A percentile compares a stretch with the other conserved stretches of the same genome.
phyloP scores from a whole-genome alignment of 2,888 invertebrate genomes.

The Agriotes lineatus region DNA sequence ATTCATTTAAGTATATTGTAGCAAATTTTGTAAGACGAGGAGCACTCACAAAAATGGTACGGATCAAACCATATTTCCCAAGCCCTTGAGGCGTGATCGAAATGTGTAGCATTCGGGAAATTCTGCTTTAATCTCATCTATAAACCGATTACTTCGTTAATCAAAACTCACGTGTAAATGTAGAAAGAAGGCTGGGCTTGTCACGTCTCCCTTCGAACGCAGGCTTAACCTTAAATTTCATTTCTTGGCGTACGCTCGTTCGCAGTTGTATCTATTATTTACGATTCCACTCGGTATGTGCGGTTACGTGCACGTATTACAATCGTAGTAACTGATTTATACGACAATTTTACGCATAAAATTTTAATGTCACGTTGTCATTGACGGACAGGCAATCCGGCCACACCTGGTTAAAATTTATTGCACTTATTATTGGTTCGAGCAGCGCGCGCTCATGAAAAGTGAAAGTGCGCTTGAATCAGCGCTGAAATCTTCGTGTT shows the following conservation, averaged over 20 bases:
- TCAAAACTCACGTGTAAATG: no score
- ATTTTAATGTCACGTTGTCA: conserved; percentile 25
- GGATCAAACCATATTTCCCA: no score
- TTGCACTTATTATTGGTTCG: conserved; percentile 26
- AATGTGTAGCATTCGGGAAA: no score
- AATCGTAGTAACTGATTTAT: conserved; percentile 22
- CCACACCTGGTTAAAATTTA: conserved; percentile 34
- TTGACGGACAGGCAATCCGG: conserved; percentile 27
- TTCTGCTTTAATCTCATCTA: no score
- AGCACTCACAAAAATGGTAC: no score
- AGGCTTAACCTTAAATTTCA: neutral
- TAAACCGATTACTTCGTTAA: no score
- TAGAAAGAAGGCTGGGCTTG: no score
- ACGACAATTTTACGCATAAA: conserved; percentile 28
- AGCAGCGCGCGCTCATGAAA: conserved; percentile 13
- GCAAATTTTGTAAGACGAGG: no score
- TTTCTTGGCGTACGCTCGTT: neutral
- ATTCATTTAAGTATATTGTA: no score
- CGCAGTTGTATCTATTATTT: conserved; percentile 15
- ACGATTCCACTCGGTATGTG: conserved; percentile 9
- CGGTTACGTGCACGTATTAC: conserved; percentile 8
- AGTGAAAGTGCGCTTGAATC: conserved; percentile 28
- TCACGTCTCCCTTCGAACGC: neutral
- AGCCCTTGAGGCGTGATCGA: no score
- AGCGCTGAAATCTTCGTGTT: conserved; percentile 24